phyloP scores from a whole-genome alignment of 2,888 invertebrate genomes.

The Uropetala carovei region DNA sequence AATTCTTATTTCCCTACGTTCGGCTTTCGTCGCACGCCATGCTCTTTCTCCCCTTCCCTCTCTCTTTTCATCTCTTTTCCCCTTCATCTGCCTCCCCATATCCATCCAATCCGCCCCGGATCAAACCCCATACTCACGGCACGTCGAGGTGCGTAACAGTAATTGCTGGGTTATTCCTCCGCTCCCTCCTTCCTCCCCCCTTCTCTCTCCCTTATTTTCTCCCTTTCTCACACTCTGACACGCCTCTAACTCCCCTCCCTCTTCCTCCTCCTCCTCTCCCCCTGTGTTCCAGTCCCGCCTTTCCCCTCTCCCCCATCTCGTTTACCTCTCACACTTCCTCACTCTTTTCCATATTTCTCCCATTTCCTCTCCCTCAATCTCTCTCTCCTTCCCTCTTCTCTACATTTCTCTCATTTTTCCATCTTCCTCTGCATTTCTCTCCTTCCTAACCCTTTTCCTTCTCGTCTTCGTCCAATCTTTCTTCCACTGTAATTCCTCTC shows the following conservation, averaged over 20 bases:
- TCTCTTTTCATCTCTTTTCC: background rate
- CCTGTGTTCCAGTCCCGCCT: background rate
- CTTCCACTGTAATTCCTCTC: background rate
- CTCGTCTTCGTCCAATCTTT: background rate
- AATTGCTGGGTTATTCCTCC: slow-evolving; percentile 6
- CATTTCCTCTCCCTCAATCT: background rate
- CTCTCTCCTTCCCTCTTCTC: background rate
- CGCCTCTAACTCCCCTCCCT: background rate
- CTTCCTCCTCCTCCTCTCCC: background rate
- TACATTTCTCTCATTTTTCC: background rate
- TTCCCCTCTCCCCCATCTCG: background rate
- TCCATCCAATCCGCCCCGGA: background rate
- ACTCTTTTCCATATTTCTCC: background rate
- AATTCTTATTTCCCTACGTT: no score
- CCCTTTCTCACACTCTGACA: background rate
- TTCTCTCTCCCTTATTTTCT: background rate
- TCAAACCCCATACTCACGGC: background rate
- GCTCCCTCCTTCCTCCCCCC: no score
- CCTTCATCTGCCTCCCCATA: background rate
- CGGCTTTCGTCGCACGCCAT: no score
- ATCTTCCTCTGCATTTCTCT: no score
- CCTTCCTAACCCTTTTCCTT: background rate
- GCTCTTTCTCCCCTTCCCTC: no score
- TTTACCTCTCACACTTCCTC: background rate
- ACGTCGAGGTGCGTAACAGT: slow-evolving; percentile 8